Evolutionary conservation across 1,140 invertebrate genomes (phyloP), one percentile per base, ranked within the genome.

Genomic region (Yoshiicerus persimilis): DNA sequence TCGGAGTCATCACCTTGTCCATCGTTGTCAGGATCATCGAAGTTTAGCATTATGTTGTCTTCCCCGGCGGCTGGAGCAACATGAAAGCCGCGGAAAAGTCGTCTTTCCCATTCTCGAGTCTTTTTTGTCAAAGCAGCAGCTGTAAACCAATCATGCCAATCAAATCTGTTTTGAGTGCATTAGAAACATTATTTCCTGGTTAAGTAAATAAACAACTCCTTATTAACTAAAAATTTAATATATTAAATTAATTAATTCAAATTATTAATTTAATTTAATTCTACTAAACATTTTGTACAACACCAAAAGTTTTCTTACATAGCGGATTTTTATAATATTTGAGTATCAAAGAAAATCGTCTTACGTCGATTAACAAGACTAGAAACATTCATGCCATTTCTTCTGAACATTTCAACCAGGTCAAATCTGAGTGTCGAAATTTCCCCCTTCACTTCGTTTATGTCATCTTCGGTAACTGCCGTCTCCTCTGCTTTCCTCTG

Each of bases 391-490:
- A 97, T 95, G 32, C 96, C 96, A 90, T 96, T 97, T 91, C 93
- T 94, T 84, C 94, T 94, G 36, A 98, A 95, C 23, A 98, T 95
- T 90, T 98, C 96, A 0, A 98, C 93, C 88, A 98, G 93, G 92
- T 98, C 97, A 91, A 96, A 97, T 90, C 95, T 94, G 93, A 97
- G 95, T 0, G 96, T 94, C 0, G 95, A 96, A 23, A 98, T 95
- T 90, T 98, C 97, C 91, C 96, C 95, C 92, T 98, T 98, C 1
- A 99, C 94, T 93, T 99, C 97, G 90, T 97, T 98, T 77, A 98
- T 94, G 91, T 98, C 96, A 90, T 98, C 97, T 92, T 98, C 97
- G 20, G 97, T 97, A 0, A 98, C 96, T 0, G 95, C 93, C 90
- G 95, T 95, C 90, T 96, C 94, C 89, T 97, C 96, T 89, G 94